These are phyloP conservation scores for Corythaixoides concolor DNA, from an alignment of 2,113 vertebrate species.

Conservation along the genomic window DNA sequence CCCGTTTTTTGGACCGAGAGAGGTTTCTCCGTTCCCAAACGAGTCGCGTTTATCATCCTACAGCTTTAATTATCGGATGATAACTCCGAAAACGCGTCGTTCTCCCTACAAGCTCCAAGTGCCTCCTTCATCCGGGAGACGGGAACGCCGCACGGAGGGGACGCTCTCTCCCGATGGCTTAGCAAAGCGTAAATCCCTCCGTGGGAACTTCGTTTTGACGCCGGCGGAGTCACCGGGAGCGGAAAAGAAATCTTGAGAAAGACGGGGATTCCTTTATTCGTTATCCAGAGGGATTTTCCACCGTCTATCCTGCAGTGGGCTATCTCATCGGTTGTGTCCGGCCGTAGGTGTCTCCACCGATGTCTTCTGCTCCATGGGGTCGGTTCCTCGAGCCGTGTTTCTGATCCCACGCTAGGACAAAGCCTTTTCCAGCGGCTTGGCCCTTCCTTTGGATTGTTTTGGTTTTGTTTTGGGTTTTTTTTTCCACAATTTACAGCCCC, in stretches of 20 bases:
- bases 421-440: not conserved
- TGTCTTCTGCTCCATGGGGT: not conserved
- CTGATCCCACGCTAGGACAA: not conserved
- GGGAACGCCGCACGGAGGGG: no score
- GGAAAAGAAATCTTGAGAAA: not conserved
- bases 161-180: not conserved
- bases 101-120: not conserved
- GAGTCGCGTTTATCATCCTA: not conserved
- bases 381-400: not conserved
- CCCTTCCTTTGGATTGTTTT: no score
- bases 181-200: not conserved
- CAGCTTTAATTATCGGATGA: not conserved
- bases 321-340: fast-evolving
- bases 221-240: fast-evolving
- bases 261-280: fast-evolving
- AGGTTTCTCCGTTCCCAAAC: not conserved
- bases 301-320: fast-evolving
- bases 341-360: not conserved
- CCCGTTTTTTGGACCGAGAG: not conserved
- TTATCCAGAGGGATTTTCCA: not conserved
- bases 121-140: not conserved
- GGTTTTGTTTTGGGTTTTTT: no score
- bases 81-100: not conserved
- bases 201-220: fast-evolving
- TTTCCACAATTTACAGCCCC: no score